A percentile compares a stretch with the other conserved stretches of the same genome.
phyloP scores from a whole-genome alignment of 2,113 vertebrate species.

The Tupaia chinensis region DNA sequence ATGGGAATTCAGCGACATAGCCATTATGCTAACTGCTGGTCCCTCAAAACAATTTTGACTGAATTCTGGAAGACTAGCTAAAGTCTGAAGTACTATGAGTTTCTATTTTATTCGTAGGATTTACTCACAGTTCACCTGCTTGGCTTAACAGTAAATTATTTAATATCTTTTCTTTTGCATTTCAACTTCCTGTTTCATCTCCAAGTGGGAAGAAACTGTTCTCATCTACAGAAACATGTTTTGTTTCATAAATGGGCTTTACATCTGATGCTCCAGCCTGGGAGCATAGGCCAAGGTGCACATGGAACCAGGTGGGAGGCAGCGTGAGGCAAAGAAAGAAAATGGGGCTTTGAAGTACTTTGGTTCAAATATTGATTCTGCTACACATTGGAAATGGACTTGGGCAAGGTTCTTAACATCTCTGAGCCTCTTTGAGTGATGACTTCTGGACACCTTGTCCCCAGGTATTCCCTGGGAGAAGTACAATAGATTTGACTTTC shows the following conservation, averaged over 20 bases:
- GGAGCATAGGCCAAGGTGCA: background rate
- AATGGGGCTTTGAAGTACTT: background rate
- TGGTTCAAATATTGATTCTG: background rate
- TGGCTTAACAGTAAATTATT: constrained; percentile 22
- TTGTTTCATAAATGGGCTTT: constrained; percentile 28
- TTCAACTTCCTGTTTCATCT: constrained; percentile 41
- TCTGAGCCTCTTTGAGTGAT: background rate
- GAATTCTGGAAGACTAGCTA: background rate
- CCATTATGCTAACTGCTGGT: no score
- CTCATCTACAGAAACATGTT: background rate
- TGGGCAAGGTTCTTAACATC: background rate
- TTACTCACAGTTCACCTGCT: constrained; percentile 36
- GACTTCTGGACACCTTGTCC: background rate
- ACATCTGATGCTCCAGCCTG: background rate
- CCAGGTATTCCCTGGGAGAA: background rate
- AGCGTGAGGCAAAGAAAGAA: background rate
- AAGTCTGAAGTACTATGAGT: background rate
- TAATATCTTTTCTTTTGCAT: constrained; percentile 24
- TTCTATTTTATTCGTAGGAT: constrained; percentile 54
- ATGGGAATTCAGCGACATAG: no score
- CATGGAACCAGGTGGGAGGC: background rate
- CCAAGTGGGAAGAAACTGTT: background rate
- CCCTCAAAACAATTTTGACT: background rate
- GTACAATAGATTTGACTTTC: background rate
- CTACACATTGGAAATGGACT: background rate